These are phyloP conservation scores for Neoascia interrupta DNA, from an alignment of 2,888 invertebrate species.

Conservation along the genomic window DNA sequence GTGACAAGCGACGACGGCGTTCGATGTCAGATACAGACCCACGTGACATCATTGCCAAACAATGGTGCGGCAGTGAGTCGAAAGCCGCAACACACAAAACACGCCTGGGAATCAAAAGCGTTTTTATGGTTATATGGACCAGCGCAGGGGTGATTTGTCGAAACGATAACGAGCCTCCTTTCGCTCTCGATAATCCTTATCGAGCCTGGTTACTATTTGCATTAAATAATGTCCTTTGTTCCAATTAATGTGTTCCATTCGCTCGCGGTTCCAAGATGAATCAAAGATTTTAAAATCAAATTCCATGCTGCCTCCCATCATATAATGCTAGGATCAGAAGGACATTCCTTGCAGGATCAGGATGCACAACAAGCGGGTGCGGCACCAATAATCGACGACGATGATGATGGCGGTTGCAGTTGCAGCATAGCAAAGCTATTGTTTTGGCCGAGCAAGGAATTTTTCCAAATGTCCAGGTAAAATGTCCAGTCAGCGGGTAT, in stretches of 20 bases:
- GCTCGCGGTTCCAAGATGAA: constrained; percentile 38
- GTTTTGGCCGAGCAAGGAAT: too few species aligned
- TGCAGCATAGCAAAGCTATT: not conserved
- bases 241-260: not conserved
- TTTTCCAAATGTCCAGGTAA: constrained; percentile 55
- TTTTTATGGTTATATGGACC: not conserved
- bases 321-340: constrained; percentile 27
- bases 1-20: constrained; percentile 41
- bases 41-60: constrained; percentile 61
- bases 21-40: constrained; percentile 61
- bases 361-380: not conserved
- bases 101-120: constrained; percentile 1
- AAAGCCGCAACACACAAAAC: constrained; percentile 41
- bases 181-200: constrained; percentile 30
- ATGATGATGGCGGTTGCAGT: constrained; percentile 25
- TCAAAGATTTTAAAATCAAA: constrained; percentile 51
- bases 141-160: constrained; percentile 27
- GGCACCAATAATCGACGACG: not conserved
- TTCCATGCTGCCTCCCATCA: not conserved
- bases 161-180: constrained; percentile 30
- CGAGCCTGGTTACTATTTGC: constrained; percentile 43
- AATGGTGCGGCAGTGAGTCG: constrained; percentile 49
- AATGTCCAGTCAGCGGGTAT: constrained; percentile 60
- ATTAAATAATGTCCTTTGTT: constrained; percentile 40
- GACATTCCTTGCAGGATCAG: constrained; percentile 36